Conservation (phyloP, 2,113 vertebrate genomes). For the Corythornis vintsioides region DNA sequence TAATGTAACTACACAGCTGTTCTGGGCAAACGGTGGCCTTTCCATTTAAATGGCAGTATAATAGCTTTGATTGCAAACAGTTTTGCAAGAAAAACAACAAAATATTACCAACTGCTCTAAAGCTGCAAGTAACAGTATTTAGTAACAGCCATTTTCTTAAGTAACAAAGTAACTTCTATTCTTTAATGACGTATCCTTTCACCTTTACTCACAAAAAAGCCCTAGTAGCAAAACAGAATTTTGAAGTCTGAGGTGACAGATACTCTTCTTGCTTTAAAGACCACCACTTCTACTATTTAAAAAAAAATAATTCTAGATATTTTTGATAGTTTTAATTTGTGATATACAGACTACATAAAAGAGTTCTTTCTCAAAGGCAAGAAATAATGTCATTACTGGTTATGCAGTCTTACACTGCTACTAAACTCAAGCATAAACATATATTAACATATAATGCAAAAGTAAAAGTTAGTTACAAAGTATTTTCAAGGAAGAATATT, state of each 20-base stretch:
- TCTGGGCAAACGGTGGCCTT: background rate
- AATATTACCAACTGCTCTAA: background rate
- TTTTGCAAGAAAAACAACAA: background rate
- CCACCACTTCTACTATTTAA: background rate
- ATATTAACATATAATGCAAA: background rate
- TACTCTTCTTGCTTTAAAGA: background rate
- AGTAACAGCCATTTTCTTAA: background rate
- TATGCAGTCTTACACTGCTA: background rate
- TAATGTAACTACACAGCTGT: background rate
- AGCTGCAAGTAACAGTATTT: background rate
- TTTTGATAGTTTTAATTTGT: background rate
- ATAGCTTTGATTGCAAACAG: constrained; percentile 2
- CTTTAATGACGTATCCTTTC: background rate
- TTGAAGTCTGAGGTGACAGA: background rate
- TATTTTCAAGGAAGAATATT: constrained; percentile 13
- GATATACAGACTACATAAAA: background rate
- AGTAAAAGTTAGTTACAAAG: constrained; percentile 12
- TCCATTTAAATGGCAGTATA: background rate
- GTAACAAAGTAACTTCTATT: background rate
- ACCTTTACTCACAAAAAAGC: background rate
- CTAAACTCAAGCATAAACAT: background rate
- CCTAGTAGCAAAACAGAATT: background rate
- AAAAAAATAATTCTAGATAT: background rate
- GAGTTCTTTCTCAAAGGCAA: background rate
- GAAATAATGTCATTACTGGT: background rate